Conservation (phyloP, 2,113 vertebrate genomes). For the Crotalus tigris region DNA sequence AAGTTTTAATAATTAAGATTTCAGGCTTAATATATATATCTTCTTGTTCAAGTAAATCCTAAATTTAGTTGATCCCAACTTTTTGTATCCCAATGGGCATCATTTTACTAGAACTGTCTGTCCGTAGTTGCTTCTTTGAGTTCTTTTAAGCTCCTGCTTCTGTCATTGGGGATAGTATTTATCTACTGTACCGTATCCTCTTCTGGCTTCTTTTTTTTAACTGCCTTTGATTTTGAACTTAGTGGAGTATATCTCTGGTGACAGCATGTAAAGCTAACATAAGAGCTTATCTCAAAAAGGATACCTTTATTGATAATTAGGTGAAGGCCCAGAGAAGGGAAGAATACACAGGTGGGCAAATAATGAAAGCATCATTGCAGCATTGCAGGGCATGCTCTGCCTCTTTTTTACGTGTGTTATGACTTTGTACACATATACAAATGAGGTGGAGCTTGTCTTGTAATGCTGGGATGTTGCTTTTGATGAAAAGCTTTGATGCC, state of each 20-base stretch:
- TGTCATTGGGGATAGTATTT: not conserved
- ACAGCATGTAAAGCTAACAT: not conserved
- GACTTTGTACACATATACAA: not conserved
- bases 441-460: not conserved
- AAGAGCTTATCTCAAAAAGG: not conserved
- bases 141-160: not conserved
- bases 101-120: not conserved
- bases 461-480: not conserved
- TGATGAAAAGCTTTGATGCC: not conserved
- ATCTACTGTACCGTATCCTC: not conserved
- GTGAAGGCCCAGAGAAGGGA: not conserved
- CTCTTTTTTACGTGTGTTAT: not conserved
- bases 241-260: not conserved
- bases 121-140: not conserved
- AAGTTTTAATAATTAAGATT: not conserved
- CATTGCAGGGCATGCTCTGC: not conserved
- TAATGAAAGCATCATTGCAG: not conserved
- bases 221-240: not conserved
- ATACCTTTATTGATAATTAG: not conserved
- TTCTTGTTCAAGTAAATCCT: not conserved
- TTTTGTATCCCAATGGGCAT: not conserved
- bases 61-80: not conserved
- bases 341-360: not conserved
- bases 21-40: not conserved
- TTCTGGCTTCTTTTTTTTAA: not conserved